Evolutionary conservation across 2,113 vertebrate species (phyloP).

Genomic region (Brienomyrus longianalis): DNA sequence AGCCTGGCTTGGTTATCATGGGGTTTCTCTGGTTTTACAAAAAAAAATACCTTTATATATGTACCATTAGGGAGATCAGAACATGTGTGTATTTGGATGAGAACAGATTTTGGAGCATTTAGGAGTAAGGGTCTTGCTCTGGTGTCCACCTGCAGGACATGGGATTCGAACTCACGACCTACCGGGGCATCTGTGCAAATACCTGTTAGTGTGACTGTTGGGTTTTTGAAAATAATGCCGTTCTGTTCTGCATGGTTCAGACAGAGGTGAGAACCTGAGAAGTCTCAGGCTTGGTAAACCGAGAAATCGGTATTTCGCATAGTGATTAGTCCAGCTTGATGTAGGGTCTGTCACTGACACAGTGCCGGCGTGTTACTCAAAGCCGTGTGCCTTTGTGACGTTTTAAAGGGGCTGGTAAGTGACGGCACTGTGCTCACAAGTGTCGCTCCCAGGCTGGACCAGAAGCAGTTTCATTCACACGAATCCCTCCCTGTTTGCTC

Average conservation of each 20-base stretch:
- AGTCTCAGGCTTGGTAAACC: not conserved
- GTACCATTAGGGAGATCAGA: not conserved
- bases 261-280: not conserved
- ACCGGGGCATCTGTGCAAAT: not conserved
- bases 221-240: not conserved
- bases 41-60: not conserved
- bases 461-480: not conserved
- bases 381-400: not conserved
- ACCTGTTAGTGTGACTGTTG: not conserved
- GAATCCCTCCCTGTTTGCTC: not conserved
- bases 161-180: not conserved
- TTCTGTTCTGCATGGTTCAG: not conserved
- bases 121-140: not conserved
- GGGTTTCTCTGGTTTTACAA: too few species aligned
- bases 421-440: not conserved
- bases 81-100: not conserved
- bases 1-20: not conserved
- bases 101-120: not conserved
- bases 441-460: not conserved
- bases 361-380: not conserved
- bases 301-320: not conserved
- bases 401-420: not conserved
- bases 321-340: not conserved
- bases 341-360: not conserved
- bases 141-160: not conserved